Percentiles rank a stretch among this genome's conserved stretches.
These are phyloP conservation scores for Lasioglossum albipes DNA, from an alignment of 1,140 invertebrate species.

Conservation along the genomic window DNA sequence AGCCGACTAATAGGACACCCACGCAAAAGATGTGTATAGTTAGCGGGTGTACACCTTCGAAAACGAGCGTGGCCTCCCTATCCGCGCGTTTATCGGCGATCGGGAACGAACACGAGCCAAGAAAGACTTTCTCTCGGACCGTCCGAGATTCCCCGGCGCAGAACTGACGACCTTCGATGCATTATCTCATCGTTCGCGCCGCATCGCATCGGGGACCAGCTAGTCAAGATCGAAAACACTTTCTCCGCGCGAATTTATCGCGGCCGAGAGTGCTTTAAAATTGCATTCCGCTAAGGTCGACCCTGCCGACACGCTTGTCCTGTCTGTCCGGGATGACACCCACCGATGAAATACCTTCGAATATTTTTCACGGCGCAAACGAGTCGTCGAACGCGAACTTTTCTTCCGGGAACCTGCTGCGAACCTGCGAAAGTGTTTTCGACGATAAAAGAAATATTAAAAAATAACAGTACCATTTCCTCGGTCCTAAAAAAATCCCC, in stretches of 20 bases:
- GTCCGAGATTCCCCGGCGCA: not conserved
- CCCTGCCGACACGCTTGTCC: not conserved
- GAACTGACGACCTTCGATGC: constrained; percentile 15
- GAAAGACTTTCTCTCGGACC: constrained; percentile 18
- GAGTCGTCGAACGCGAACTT: too few species aligned
- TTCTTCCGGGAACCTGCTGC: too few species aligned
- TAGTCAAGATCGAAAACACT: not conserved
- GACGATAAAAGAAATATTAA: too few species aligned
- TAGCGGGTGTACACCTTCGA: too few species aligned
- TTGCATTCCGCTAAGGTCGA: not conserved
- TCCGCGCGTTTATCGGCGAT: not conserved
- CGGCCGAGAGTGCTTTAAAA: constrained; percentile 1
- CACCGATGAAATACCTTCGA: too few species aligned
- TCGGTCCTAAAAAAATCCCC: too few species aligned
- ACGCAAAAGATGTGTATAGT: not conserved
- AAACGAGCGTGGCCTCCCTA: too few species aligned
- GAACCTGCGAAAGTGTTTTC: too few species aligned
- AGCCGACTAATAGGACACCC: constrained; percentile 27
- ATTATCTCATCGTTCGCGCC: not conserved
- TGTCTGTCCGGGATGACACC: not conserved
- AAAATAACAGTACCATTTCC: too few species aligned
- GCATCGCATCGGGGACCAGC: too few species aligned
- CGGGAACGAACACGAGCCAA: not conserved
- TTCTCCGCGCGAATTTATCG: constrained; percentile 3
- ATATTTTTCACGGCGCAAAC: too few species aligned